Conservation (phyloP, 2,888 invertebrate genomes). For the Hartigia nigra region DNA sequence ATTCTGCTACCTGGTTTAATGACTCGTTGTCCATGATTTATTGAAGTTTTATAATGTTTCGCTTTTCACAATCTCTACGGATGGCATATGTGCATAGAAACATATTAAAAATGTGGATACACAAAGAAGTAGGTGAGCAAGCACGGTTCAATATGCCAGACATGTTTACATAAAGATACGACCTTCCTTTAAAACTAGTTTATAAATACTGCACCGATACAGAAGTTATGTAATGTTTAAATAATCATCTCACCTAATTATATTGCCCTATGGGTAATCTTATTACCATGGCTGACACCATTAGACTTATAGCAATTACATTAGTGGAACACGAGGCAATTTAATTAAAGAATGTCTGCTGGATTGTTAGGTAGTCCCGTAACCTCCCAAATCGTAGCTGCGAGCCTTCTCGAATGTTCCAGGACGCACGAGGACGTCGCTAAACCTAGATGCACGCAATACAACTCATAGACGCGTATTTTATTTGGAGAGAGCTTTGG, state of each 20-base stretch:
- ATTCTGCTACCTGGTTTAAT: background rate
- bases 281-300: background rate
- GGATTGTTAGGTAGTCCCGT: slow-evolving; percentile 74
- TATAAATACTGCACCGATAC: slow-evolving; percentile 44
- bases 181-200: slow-evolving; percentile 15
- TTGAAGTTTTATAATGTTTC: background rate
- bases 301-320: background rate
- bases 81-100: background rate
- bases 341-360: slow-evolving; percentile 70
- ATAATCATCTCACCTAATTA: background rate
- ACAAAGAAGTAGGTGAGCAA: background rate
- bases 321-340: background rate
- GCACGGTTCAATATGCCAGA: background rate
- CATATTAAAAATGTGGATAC: background rate
- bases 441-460: slow-evolving; percentile 85
- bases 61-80: background rate
- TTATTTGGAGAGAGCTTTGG: slow-evolving; percentile 73
- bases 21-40: background rate
- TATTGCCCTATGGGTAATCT: background rate
- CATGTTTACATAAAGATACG: background rate
- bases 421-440: slow-evolving; percentile 85
- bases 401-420: slow-evolving; percentile 84
- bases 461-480: slow-evolving; percentile 81
- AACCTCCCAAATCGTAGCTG: slow-evolving; percentile 83
- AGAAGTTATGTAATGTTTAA: slow-evolving; percentile 11